Conservation (phyloP, 2,888 invertebrate genomes). For the Drosophila prostipennis region DNA sequence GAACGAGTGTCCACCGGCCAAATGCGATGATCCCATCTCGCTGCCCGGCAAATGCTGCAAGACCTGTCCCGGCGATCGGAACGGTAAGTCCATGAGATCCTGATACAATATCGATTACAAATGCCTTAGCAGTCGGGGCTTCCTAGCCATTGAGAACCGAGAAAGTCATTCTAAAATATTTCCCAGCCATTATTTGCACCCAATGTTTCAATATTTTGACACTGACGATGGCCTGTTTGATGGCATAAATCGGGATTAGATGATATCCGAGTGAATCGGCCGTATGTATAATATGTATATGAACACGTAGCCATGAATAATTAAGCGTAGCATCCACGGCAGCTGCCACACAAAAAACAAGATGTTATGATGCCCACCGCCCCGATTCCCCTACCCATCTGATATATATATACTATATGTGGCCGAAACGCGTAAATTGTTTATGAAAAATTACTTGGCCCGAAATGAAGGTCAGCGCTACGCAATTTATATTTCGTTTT, state of each 20-base stretch:
- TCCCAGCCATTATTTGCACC: constrained; percentile 31
- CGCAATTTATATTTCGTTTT: constrained; percentile 79
- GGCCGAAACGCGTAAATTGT: constrained; percentile 75
- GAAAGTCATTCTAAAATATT: too few species aligned
- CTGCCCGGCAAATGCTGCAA: constrained; percentile 96
- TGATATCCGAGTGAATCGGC: too few species aligned
- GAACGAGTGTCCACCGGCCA: constrained; percentile 94
- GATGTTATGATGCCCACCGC: constrained; percentile 1
- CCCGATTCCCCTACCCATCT: neutral
- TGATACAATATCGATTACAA: neutral
- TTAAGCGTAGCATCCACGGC: constrained; percentile 69
- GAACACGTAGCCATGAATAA: constrained; percentile 59
- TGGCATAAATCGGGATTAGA: constrained; percentile 32
- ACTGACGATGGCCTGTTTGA: constrained; percentile 62
- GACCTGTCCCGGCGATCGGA: constrained; percentile 92
- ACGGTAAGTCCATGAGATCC: constrained; percentile 86
- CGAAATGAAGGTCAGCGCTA: constrained; percentile 79
- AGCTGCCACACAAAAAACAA: constrained; percentile 54
- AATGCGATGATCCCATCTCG: constrained; percentile 93
- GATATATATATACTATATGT: constrained; percentile 10
- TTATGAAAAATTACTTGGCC: constrained; percentile 79
- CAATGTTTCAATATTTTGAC: constrained; percentile 78
- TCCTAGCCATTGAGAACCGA: neutral
- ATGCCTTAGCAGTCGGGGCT: neutral
- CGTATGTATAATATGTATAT: too few species aligned